Evolutionary conservation across 2,113 vertebrate species (phyloP).

Genomic region (Myrmecobius fasciatus): DNA sequence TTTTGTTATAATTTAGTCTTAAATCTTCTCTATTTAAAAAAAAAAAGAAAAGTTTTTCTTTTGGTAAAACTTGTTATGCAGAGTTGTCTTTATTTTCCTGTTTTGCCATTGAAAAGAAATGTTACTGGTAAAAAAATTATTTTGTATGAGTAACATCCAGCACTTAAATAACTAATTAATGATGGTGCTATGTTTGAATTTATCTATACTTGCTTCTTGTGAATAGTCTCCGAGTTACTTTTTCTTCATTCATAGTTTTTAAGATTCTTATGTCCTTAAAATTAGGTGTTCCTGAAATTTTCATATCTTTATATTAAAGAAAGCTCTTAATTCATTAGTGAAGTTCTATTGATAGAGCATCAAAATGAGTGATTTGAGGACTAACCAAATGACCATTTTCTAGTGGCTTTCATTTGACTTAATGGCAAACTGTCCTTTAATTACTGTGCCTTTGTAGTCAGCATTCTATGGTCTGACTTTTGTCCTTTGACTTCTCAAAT

Average conservation of each 20-base stretch:
- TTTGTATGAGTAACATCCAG: not conserved
- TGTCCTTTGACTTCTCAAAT: not conserved
- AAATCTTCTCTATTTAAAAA: not conserved
- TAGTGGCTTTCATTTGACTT: not conserved
- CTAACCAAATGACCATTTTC: not conserved
- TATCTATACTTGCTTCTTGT: not conserved
- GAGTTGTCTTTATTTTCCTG: conserved; percentile 12
- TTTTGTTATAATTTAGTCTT: conserved; percentile 9
- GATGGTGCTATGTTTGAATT: not conserved
- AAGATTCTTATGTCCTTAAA: not conserved
- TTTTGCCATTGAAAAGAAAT: conserved; percentile 4
- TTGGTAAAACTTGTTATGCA: not conserved
- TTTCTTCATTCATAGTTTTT: not conserved
- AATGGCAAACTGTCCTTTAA: not conserved
- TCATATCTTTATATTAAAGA: not conserved
- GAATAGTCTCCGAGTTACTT: not conserved
- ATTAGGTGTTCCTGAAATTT: conserved; percentile 31
- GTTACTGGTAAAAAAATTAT: conserved; percentile 40
- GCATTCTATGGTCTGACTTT: not conserved
- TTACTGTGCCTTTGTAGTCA: not conserved
- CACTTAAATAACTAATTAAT: not conserved
- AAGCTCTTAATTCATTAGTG: not conserved
- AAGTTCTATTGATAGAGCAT: not conserved
- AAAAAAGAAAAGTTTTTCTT: not conserved
- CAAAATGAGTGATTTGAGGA: not conserved